Percentiles rank a stretch among this genome's conserved stretches.
Evolutionary conservation across 2,797 vertebrate species (phyloP).

Genomic region (Siniperca obscura): DNA sequence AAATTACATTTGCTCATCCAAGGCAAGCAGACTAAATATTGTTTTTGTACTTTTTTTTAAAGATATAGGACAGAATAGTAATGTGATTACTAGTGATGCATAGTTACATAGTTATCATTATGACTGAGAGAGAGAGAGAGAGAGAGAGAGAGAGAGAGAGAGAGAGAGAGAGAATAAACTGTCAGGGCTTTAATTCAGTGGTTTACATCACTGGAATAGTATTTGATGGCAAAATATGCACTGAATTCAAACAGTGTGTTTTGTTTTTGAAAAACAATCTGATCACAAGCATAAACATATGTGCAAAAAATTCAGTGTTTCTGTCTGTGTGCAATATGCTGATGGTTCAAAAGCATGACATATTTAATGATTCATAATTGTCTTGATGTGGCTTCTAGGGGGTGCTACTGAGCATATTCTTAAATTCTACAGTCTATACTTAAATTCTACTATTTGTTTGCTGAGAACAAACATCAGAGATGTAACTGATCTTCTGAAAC

Average conservation of each 20-base stretch:
- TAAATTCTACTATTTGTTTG: neutral
- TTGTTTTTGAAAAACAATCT: constrained; percentile 24
- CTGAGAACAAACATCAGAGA: neutral
- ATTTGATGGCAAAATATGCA: constrained; percentile 9
- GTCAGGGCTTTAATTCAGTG: constrained; percentile 11
- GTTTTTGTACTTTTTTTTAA: neutral
- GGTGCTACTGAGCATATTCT: constrained; percentile 9
- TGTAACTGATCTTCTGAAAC: neutral
- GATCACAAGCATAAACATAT: constrained; percentile 30
- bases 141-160: too few relatives aligned
- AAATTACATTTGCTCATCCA: constrained; percentile 6
- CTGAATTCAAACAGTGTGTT: constrained; percentile 24
- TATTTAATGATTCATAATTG: neutral
- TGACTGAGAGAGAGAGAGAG: neutral
- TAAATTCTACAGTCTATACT: too few relatives aligned
- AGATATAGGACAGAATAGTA: neutral
- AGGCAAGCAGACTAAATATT: neutral
- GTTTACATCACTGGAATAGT: constrained; percentile 1
- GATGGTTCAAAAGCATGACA: constrained; percentile 11
- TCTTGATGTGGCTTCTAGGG: constrained; percentile 1
- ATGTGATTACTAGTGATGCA: neutral
- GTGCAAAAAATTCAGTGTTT: constrained; percentile 13
- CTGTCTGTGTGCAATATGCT: constrained; percentile 18
- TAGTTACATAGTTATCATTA: constrained; percentile 7
- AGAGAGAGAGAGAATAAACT: neutral